These are phyloP conservation scores for Pristionchus maxplancki DNA, from an alignment of 2,888 invertebrate species.

Conservation along the genomic window DNA sequence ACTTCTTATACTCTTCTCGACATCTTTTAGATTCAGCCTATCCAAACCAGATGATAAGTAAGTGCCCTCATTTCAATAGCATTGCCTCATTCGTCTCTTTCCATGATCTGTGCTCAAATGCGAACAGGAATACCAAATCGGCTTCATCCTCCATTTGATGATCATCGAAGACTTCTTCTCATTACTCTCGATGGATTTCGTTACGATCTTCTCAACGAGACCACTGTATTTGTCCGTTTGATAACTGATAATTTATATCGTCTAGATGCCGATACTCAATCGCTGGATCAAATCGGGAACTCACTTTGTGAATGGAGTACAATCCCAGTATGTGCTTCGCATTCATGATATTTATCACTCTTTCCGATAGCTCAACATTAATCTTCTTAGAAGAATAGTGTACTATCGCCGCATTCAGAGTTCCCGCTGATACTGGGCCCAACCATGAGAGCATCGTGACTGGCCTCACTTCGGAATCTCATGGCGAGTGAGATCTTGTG, in stretches of 20 bases:
- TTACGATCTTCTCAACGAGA: not conserved
- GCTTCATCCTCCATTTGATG: not conserved
- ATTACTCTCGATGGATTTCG: slow-evolving; percentile 5
- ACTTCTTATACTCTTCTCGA: not conserved
- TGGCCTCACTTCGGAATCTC: not conserved
- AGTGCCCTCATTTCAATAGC: not conserved
- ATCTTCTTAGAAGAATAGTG: no score
- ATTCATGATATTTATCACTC: no score
- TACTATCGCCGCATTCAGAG: not conserved
- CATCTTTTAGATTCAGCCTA: not conserved
- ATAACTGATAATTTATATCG: no score
- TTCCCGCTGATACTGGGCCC: not conserved
- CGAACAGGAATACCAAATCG: not conserved
- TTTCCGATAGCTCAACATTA: no score
- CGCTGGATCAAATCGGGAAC: not conserved
- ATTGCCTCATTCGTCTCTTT: not conserved
- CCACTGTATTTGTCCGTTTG: not conserved
- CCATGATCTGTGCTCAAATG: not conserved
- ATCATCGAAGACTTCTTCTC: not conserved
- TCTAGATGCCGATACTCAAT: not conserved
- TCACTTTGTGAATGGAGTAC: not conserved
- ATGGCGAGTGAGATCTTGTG: not conserved
- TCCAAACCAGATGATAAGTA: not conserved
- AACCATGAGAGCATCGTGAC: slow-evolving; percentile 3
- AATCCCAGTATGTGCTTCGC: not conserved